phyloP scores from a whole-genome alignment of 2,113 vertebrate species.

The Herpetotheres cachinnans region DNA sequence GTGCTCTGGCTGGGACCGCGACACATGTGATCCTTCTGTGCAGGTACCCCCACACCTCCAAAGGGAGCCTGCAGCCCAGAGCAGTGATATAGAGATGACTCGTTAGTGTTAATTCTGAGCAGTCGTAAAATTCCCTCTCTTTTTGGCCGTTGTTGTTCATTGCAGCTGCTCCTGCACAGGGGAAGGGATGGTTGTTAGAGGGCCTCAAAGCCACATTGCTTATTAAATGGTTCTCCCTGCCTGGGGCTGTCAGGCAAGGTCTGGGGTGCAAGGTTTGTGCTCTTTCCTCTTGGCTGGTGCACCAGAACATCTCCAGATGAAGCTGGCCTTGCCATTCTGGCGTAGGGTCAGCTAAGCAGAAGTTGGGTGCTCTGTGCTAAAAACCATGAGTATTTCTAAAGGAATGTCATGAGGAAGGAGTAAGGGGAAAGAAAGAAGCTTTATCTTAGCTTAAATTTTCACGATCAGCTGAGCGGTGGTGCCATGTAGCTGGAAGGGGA shows the following conservation, averaged over 20 bases:
- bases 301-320: neutral
- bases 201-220: neutral
- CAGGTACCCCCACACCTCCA: neutral
- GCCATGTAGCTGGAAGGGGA: neutral
- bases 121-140: neutral
- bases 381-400: neutral
- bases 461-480: neutral
- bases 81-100: neutral
- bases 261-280: neutral
- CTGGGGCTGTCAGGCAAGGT: neutral
- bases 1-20: neutral
- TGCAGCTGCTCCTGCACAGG: neutral
- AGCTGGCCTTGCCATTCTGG: neutral
- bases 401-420: neutral
- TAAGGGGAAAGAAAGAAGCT: neutral
- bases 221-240: neutral
- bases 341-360: neutral
- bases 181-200: neutral
- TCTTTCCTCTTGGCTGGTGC: neutral
- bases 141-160: neutral
- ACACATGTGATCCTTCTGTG: accelerated
- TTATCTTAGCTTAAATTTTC: neutral
- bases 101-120: neutral
- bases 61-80: neutral
- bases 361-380: neutral